Conservation (phyloP, 2,797 vertebrate species). For the Phataginus tricuspis region DNA sequence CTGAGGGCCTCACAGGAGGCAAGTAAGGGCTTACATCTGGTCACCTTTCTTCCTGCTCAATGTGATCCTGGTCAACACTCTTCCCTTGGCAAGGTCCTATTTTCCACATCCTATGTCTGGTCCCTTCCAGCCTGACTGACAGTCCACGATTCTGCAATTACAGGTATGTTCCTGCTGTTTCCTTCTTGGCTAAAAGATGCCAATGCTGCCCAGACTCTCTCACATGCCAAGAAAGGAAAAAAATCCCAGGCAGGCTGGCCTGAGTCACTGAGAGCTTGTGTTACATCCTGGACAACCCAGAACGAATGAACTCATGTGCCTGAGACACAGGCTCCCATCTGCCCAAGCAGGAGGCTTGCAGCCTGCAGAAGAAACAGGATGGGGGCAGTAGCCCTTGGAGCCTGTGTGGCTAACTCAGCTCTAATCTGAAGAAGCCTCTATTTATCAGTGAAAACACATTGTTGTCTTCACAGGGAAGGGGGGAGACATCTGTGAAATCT, state of each 20-base stretch:
- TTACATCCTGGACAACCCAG: background rate
- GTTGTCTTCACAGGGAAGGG: background rate
- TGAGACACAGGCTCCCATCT: background rate
- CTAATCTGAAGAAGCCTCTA: background rate
- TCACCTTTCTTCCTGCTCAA: background rate
- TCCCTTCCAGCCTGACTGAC: background rate
- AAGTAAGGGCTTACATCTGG: background rate
- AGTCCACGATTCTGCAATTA: background rate
- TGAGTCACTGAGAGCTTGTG: background rate
- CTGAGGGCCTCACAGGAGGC: background rate
- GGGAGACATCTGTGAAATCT: background rate
- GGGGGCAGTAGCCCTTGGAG: background rate
- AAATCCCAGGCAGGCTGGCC: conserved; percentile 2
- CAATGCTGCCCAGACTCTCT: background rate
- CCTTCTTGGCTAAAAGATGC: conserved; percentile 12
- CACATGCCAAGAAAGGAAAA: conserved; percentile 48
- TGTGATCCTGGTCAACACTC: background rate
- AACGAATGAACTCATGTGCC: background rate
- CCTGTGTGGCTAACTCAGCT: background rate
- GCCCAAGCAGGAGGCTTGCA: background rate
- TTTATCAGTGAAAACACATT: background rate
- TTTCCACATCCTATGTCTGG: background rate
- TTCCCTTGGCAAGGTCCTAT: background rate
- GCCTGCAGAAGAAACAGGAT: background rate
- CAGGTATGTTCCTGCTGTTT: background rate